These are phyloP conservation scores for Hemicordylus capensis DNA, from an alignment of 2,113 vertebrate species.

Conservation along the genomic window DNA sequence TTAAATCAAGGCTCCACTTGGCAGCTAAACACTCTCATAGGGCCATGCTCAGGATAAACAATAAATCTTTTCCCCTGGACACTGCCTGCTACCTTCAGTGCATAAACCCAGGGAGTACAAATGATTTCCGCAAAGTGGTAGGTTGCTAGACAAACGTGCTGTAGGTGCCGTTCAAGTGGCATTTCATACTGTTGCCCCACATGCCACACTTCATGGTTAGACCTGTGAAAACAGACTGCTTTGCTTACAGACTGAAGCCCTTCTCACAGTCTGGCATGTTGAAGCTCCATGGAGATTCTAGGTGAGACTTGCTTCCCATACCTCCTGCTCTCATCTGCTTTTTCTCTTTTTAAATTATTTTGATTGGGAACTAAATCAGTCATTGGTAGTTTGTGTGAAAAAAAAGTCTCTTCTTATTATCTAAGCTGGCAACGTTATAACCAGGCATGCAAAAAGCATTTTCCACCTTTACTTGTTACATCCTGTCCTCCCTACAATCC, in stretches of 20 bases:
- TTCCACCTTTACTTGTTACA: neutral
- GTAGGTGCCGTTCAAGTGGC: conserved; percentile 21
- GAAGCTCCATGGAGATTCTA: neutral
- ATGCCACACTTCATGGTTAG: neutral
- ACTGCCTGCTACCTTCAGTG: conserved; percentile 20
- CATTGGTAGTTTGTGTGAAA: neutral
- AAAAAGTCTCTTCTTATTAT: neutral
- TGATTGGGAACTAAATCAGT: neutral
- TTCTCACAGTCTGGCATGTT: neutral
- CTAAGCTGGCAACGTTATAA: neutral
- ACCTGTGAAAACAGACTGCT: neutral
- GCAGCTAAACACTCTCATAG: conserved; percentile 53
- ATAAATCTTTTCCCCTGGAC: conserved; percentile 67
- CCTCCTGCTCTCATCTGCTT: neutral
- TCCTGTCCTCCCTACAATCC: neutral
- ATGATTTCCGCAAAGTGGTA: conserved; percentile 32
- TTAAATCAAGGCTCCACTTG: conserved; percentile 68
- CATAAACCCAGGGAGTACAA: conserved; percentile 46
- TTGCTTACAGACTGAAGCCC: neutral
- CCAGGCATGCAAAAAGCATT: neutral
- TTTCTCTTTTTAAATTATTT: neutral
- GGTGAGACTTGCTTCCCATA: neutral
- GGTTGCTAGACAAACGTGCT: conserved; percentile 41
- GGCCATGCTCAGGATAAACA: conserved; percentile 40
- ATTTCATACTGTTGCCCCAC: neutral